These are phyloP conservation scores for Penaeus japonicus DNA, from an alignment of 1,140 invertebrate genomes.

Conservation along the genomic window DNA sequence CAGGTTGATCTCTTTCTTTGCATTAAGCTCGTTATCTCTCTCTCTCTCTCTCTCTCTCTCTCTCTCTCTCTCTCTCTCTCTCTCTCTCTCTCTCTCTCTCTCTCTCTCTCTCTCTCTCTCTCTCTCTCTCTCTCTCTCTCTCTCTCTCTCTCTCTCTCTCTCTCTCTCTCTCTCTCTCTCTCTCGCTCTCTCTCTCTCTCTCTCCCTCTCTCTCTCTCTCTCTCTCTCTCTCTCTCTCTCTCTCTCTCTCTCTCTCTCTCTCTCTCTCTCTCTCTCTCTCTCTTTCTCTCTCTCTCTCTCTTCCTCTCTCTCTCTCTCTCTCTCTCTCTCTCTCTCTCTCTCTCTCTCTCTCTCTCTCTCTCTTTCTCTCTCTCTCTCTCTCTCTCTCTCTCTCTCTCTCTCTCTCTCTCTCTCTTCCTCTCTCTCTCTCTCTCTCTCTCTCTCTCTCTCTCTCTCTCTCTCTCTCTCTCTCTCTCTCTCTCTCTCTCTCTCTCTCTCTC, in stretches of 20 bases:
- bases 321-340: no score
- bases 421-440: no score
- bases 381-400: no score
- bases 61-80: neutral
- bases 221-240: neutral
- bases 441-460: no score
- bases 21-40: neutral
- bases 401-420: no score
- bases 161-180: neutral
- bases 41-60: neutral
- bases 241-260: neutral
- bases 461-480: no score
- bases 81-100: neutral
- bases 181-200: neutral
- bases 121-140: neutral
- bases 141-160: neutral
- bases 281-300: neutral
- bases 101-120: neutral
- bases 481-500: no score
- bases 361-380: no score
- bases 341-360: no score
- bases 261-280: neutral
- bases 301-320: neutral
- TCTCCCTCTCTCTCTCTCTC: neutral
- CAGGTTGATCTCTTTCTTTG: neutral